phyloP scores from a whole-genome alignment of 2,113 vertebrate species.

The Argyrosomus japonicus region DNA sequence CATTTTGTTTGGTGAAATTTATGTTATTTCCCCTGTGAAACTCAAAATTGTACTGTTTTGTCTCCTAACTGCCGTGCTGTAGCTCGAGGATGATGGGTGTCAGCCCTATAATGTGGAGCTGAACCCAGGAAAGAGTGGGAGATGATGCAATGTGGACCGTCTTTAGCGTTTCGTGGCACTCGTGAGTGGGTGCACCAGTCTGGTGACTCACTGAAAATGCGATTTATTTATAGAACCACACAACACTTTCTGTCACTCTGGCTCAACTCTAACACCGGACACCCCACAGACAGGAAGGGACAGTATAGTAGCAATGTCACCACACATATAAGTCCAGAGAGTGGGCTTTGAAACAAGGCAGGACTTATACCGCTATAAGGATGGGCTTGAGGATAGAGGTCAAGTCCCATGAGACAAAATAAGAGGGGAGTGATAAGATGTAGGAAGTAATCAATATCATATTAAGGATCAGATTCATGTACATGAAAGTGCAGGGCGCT shows the following conservation, averaged over 20 bases:
- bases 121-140: neutral
- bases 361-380: neutral
- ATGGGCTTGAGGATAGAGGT: neutral
- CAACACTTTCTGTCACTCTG: constrained; percentile 57
- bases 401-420: neutral
- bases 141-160: constrained; percentile 1
- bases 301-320: neutral
- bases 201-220: constrained; percentile 68
- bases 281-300: constrained; percentile 37
- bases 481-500: neutral
- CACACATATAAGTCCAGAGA: neutral
- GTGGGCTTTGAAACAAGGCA: neutral
- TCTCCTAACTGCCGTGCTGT: neutral
- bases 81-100: neutral
- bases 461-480: neutral
- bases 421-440: neutral
- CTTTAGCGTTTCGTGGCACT: constrained; percentile 23
- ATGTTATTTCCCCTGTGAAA: neutral
- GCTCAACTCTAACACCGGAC: constrained; percentile 49
- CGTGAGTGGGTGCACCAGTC: constrained; percentile 10
- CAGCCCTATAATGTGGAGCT: neutral
- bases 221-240: constrained; percentile 70
- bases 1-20: neutral
- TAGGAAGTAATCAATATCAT: neutral
- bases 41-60: neutral